Base-by-base conservation (phyloP, 1,140 invertebrate species). In the Pissodes strobi region DNA sequence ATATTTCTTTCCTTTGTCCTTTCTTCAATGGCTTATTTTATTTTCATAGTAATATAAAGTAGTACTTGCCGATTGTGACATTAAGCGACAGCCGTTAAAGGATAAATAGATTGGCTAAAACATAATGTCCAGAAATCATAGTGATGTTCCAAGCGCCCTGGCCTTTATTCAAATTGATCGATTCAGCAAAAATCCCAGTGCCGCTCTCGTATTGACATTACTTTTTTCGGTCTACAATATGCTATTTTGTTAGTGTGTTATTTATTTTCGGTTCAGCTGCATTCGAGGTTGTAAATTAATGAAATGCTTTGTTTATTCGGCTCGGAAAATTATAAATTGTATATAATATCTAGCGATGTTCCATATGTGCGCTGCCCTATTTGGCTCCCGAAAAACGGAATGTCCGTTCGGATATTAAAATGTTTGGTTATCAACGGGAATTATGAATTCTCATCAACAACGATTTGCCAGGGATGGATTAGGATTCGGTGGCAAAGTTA, bases 231-330 rank as follows among this genome's bases (percentile, higher is more conserved):
- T 64, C 66, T 55, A 66, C 64, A 59, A 22, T 60, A 45, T 21
- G 46, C 64, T 66, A 66, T 69, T 69, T 69, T 69, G 64, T 66
- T 69, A 60, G 15, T 30, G 64, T 41, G 60, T 63, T 69, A 60
- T 66, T 69, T 64, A 64, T 66, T 69, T 66, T 69, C 64, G 60
- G 68, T 66, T 62, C 67, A 69, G 68, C 64, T 69, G 68, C 60
- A 66, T 69, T 63, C 57, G 59, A 55, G 60, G 55, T 34, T 64
- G 64, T 66, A 69, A 69, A 69, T 66, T 66, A 64, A 69, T 64
- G 60, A 56, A 64, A 69, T 19, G 64, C 57, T 63, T 66, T 69
- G 68, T 69, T 69, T 69, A 55, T 61, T 51, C 64, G 23, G 13
- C 22, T 30, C 49, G 49, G 38, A 41, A 41, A 41, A 41, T 41